A percentile compares a stretch with the other conserved stretches of the same genome.
These are phyloP conservation scores for Piezodorus guildinii DNA, from an alignment of 1,140 invertebrate genomes.

Conservation along the genomic window DNA sequence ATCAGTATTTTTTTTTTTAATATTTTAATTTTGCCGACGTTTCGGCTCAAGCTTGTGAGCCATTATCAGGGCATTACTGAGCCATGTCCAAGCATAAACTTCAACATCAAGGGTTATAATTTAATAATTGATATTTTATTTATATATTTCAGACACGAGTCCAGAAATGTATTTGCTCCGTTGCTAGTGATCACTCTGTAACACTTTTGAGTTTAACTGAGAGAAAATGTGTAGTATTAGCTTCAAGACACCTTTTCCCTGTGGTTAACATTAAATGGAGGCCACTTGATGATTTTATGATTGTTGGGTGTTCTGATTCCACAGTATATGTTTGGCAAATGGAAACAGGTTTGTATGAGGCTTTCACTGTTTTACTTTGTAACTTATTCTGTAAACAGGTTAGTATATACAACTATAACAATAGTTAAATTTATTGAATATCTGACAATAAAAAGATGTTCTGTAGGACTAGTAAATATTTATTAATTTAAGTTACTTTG, in stretches of 20 bases:
- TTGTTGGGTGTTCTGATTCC: conserved; percentile 94
- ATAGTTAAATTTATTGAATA: too few relatives aligned
- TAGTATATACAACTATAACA: too few relatives aligned
- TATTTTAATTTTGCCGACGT: too few relatives aligned
- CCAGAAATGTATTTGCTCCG: conserved; percentile 89
- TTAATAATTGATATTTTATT: neutral
- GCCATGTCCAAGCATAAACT: too few relatives aligned
- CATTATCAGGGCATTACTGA: too few relatives aligned
- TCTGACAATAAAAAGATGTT: too few relatives aligned
- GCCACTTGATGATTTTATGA: conserved; percentile 94
- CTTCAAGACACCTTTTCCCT: conserved; percentile 91
- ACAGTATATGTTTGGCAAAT: conserved; percentile 99
- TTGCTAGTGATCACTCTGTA: conserved; percentile 95
- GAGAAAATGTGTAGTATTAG: conserved; percentile 86
- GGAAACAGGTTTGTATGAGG: conserved; percentile 67
- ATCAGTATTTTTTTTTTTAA: too few relatives aligned
- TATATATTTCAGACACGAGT: conserved; percentile 59
- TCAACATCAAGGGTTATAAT: too few relatives aligned
- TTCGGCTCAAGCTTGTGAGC: too few relatives aligned
- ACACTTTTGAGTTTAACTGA: conserved; percentile 87
- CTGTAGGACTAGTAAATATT: too few relatives aligned
- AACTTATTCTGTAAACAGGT: too few relatives aligned
- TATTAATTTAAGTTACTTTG: too few relatives aligned
- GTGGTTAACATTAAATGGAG: conserved; percentile 94
- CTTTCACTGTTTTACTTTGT: neutral